Percentiles rank a stretch among this genome's conserved stretches.
Conservation (phyloP, 2,888 invertebrate genomes). For the Cryptosula pallasiana region DNA sequence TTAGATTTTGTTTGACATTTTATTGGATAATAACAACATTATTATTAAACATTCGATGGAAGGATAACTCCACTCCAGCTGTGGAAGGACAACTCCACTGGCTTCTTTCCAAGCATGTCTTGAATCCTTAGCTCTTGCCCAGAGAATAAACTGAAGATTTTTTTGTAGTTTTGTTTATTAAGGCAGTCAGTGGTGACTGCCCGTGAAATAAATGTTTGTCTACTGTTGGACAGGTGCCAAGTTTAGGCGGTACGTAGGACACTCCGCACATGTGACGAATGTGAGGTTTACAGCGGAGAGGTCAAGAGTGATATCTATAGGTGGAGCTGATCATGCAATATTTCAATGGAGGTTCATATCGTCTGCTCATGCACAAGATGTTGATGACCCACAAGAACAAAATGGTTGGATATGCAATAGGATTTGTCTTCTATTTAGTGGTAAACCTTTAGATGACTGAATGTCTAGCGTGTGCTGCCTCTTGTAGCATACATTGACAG, state of each 20-base stretch:
- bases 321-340: conserved; percentile 54
- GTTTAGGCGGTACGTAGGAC: conserved; percentile 53
- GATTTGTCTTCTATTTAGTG: too few relatives aligned
- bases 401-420: conserved; percentile 30
- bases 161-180: background rate
- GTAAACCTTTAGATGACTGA: background rate
- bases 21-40: too few relatives aligned
- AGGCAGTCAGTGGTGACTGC: background rate
- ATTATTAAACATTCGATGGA: too few relatives aligned
- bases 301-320: conserved; percentile 49
- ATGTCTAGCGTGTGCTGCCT: background rate
- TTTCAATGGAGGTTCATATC: conserved; percentile 53
- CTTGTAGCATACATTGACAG: conserved; percentile 48
- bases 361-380: conserved; percentile 33
- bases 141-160: too few relatives aligned
- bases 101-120: too few relatives aligned
- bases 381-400: conserved; percentile 29
- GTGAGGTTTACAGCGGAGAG: conserved; percentile 52
- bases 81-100: too few relatives aligned
- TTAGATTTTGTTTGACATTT: too few relatives aligned
- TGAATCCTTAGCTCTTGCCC: too few relatives aligned
- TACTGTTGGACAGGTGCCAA: conserved; percentile 47
- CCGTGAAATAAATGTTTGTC: background rate
- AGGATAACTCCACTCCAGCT: too few relatives aligned
- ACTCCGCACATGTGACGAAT: conserved; percentile 55